A percentile compares a stretch with the other conserved stretches of the same genome.
phyloP scores from a whole-genome alignment of 2,797 vertebrate species.

The Phalloptychus januarius region DNA sequence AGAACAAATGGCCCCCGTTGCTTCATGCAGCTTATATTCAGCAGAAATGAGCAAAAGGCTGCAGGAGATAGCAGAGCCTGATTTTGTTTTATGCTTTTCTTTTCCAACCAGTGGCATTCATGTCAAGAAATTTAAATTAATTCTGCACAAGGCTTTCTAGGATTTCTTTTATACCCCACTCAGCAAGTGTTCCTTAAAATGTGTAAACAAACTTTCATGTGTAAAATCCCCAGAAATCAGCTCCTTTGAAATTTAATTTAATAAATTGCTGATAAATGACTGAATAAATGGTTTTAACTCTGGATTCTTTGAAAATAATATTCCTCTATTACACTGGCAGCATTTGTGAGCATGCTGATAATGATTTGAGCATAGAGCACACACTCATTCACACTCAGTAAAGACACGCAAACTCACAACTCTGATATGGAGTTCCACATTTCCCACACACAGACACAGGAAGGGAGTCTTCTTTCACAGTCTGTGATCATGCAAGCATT shows the following conservation, averaged over 20 bases:
- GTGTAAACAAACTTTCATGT: slow-evolving; percentile 17
- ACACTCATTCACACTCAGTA: neutral
- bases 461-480: neutral
- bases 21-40: slow-evolving; percentile 4
- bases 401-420: neutral
- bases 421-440: neutral
- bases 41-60: slow-evolving; percentile 1
- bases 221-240: slow-evolving; percentile 11
- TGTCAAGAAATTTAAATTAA: slow-evolving; percentile 7
- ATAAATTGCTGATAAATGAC: slow-evolving; percentile 3
- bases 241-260: slow-evolving; percentile 2
- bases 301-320: neutral
- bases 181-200: slow-evolving; percentile 8
- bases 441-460: neutral
- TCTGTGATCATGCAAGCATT: neutral
- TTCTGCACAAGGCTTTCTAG: neutral
- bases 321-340: neutral
- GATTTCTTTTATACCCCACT: neutral
- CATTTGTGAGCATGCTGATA: neutral
- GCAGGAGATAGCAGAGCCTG: neutral
- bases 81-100: slow-evolving; percentile 1
- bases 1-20: neutral
- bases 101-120: slow-evolving; percentile 1
- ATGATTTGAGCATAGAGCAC: neutral
- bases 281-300: slow-evolving; percentile 2